phyloP scores from a whole-genome alignment of 2,113 vertebrate species.

The Salminus brasiliensis region DNA sequence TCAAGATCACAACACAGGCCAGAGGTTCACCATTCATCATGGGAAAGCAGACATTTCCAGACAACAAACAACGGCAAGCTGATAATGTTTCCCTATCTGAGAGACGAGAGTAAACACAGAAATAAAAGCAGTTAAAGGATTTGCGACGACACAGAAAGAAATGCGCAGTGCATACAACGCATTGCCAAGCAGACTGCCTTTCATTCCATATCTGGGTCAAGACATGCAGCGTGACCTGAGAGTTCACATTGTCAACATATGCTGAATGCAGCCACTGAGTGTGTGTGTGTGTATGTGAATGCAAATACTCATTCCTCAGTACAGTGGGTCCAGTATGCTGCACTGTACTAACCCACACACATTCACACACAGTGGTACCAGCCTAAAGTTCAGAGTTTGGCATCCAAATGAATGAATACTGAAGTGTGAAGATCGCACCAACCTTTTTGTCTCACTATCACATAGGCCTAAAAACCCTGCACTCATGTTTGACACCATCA shows the following conservation, averaged over 20 bases:
- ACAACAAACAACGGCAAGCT: background rate
- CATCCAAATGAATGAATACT: slow-evolving; percentile 15
- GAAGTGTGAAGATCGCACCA: slow-evolving; percentile 4
- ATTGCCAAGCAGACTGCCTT: background rate
- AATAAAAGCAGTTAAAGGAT: background rate
- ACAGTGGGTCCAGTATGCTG: slow-evolving; percentile 36
- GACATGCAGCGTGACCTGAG: background rate
- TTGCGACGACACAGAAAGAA: background rate
- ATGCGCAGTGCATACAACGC: background rate
- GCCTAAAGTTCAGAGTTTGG: slow-evolving; percentile 11
- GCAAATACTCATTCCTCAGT: slow-evolving; percentile 15
- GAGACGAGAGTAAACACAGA: background rate
- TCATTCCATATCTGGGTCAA: slow-evolving; percentile 7
- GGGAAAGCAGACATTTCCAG: background rate
- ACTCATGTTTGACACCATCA: background rate
- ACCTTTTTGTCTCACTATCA: slow-evolving; percentile 2
- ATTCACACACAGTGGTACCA: slow-evolving; percentile 4
- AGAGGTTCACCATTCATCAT: background rate
- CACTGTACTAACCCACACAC: slow-evolving; percentile 33
- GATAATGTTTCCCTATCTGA: background rate
- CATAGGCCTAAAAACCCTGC: background rate
- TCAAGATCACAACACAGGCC: background rate
- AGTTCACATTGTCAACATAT: background rate
- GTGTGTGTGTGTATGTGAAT: slow-evolving; percentile 11
- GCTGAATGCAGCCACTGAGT: slow-evolving; percentile 35